Percentiles rank a stretch among this genome's conserved stretches.
Evolutionary conservation across 2,888 invertebrate genomes (phyloP).

Genomic region (Hololepta plana): DNA sequence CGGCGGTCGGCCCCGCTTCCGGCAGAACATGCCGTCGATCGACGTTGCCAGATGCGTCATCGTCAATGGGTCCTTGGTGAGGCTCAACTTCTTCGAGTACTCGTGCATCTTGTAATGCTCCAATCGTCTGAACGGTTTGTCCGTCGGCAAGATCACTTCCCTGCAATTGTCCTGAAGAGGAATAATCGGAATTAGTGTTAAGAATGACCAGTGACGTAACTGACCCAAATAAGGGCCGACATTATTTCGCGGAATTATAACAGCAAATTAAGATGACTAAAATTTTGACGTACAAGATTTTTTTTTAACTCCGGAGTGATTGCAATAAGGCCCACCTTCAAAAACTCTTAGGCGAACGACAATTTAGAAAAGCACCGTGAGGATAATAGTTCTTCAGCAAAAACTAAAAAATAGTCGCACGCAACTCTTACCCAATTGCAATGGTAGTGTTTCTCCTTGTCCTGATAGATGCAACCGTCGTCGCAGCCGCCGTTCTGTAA

Average conservation of each 20-base stretch:
- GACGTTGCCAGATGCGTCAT: constrained; percentile 46
- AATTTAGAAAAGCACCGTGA: too few relatives aligned
- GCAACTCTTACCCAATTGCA: constrained; percentile 71
- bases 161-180: constrained; percentile 53
- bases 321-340: too few relatives aligned
- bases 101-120: constrained; percentile 75
- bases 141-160: constrained; percentile 56
- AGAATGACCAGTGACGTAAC: not conserved
- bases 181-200: constrained; percentile 1
- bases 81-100: constrained; percentile 25
- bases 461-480: constrained; percentile 52
- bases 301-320: too few relatives aligned
- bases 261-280: too few relatives aligned
- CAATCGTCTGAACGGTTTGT: constrained; percentile 60
- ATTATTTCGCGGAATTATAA: constrained; percentile 1
- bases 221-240: constrained; percentile 1
- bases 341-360: too few relatives aligned
- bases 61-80: constrained; percentile 28
- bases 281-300: too few relatives aligned
- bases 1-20: constrained; percentile 89
- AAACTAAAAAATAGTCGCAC: not conserved
- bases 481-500: constrained; percentile 43
- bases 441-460: constrained; percentile 71
- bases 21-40: constrained; percentile 79
- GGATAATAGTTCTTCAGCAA: not conserved